Evolutionary conservation across 92 coral and sea anemone genomes (phyloP).

Genomic region (Epizoanthus rinbou): DNA sequence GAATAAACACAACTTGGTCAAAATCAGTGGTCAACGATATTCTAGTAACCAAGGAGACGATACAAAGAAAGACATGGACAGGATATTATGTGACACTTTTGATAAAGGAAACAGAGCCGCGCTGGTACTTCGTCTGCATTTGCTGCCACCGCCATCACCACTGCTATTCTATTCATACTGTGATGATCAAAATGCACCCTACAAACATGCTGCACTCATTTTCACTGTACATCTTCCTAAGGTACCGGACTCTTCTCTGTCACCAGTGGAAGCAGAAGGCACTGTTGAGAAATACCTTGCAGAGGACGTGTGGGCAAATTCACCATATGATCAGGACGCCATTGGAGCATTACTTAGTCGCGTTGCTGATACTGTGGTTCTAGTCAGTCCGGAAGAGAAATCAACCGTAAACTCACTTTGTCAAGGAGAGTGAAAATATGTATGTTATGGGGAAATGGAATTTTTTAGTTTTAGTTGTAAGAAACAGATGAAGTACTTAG

Average conservation of each 20-base stretch:
- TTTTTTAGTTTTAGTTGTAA: too few relatives aligned
- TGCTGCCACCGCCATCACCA: conserved; percentile 77
- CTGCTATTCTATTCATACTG: conserved; percentile 82
- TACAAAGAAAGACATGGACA: too few relatives aligned
- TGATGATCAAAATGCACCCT: conserved; percentile 85
- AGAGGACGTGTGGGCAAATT: conserved; percentile 69
- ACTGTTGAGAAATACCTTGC: conserved; percentile 65
- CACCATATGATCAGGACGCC: conserved; percentile 63
- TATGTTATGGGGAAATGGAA: too few relatives aligned
- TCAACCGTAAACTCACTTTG: conserved; percentile 30
- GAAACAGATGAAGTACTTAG: too few relatives aligned
- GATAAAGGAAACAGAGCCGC: conserved; percentile 63
- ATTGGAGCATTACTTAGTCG: conserved; percentile 85
- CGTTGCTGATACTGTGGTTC: conserved; percentile 82
- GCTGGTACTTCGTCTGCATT: conserved; percentile 69
- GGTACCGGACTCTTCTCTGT: conserved; percentile 55
- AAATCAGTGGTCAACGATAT: conserved; percentile 42
- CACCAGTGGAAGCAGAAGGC: conserved; percentile 71
- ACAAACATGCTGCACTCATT: conserved; percentile 71
- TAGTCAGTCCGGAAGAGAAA: conserved; percentile 68
- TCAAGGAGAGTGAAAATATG: not conserved
- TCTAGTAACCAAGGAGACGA: conserved; percentile 27
- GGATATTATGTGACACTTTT: conserved; percentile 46
- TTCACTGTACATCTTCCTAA: conserved; percentile 86
- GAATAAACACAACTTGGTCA: conserved; percentile 23